These are phyloP conservation scores for Amblyopsis rosae DNA, from an alignment of 2,113 vertebrate species.

Conservation along the genomic window DNA sequence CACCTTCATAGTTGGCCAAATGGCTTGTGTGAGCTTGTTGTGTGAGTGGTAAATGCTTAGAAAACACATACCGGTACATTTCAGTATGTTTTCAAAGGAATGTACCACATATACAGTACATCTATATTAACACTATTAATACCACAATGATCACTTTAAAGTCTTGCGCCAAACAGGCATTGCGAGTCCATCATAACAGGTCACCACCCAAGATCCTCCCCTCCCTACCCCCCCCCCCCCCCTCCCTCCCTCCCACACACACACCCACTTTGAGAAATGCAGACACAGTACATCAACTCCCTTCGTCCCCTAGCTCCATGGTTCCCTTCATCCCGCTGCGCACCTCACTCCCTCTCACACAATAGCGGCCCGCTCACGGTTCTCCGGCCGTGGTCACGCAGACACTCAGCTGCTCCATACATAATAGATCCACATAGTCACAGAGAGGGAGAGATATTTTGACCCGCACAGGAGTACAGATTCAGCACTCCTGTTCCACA, in stretches of 20 bases:
- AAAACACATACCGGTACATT: no score
- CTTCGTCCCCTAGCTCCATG: constrained; percentile 21
- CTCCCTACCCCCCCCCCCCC: constrained; percentile 32
- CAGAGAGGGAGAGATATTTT: constrained; percentile 35
- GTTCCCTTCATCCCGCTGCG: constrained; percentile 61
- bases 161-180: no score
- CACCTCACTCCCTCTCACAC: constrained; percentile 22
- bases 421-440: constrained; percentile 57
- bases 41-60: no score
- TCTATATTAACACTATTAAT: no score
- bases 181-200: no score
- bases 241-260: constrained; percentile 21
- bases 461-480: constrained; percentile 41
- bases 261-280: background rate
- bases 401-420: constrained; percentile 59
- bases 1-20: no score
- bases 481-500: constrained; percentile 33
- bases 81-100: no score
- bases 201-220: background rate
- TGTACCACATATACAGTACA: no score
- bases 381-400: constrained; percentile 54
- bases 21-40: no score
- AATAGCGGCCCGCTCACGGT: constrained; percentile 50
- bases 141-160: no score
- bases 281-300: background rate